Conservation (phyloP, 2,797 vertebrate species). For the Harpagifer antarcticus region DNA sequence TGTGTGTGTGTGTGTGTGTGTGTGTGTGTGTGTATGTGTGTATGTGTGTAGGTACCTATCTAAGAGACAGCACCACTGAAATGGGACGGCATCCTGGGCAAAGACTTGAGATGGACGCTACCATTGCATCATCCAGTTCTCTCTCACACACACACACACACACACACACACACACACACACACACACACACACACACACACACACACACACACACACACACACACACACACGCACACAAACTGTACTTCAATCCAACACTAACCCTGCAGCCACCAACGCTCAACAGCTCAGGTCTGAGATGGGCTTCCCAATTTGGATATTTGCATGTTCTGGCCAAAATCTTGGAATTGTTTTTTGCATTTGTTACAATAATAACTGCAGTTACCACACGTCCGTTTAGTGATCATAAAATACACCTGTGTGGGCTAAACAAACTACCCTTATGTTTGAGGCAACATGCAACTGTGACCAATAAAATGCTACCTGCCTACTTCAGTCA, state of each 20-base stretch:
- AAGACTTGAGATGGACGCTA: constrained; percentile 85
- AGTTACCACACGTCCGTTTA: background rate
- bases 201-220: background rate
- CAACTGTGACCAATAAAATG: background rate
- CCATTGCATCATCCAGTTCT: constrained; percentile 30
- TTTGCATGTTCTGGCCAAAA: constrained; percentile 56
- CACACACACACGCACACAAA: constrained; percentile 28
- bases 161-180: constrained; percentile 1
- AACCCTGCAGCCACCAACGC: constrained; percentile 35
- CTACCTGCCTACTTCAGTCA: constrained; percentile 8
- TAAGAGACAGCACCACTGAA: constrained; percentile 94
- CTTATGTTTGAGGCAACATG: background rate
- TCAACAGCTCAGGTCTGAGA: constrained; percentile 50
- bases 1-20: background rate
- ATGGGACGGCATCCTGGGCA: constrained; percentile 76
- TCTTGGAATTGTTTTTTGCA: constrained; percentile 21
- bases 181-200: too few relatives aligned
- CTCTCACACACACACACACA: constrained; percentile 22
- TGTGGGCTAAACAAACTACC: background rate
- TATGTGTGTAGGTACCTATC: constrained; percentile 89
- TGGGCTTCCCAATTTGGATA: constrained; percentile 52
- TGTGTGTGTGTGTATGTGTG: background rate
- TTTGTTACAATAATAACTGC: constrained; percentile 18
- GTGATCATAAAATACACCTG: background rate
- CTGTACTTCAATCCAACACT: constrained; percentile 8